Conservation (phyloP, 2,888 invertebrate species). For the Chrysolina oricalcia region DNA sequence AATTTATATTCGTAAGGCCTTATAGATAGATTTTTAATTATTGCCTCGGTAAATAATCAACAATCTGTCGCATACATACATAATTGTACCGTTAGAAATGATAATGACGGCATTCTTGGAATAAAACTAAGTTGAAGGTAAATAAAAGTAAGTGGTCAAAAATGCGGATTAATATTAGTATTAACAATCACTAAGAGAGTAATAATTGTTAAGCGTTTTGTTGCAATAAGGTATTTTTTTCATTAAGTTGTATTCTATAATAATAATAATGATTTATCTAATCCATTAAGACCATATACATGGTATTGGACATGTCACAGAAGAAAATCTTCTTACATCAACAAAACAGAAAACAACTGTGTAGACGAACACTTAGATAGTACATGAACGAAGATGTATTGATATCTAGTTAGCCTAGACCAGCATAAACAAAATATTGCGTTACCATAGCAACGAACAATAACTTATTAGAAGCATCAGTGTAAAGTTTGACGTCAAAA, state of each 20-base stretch:
- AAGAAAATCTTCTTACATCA: too few species aligned
- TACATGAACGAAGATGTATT: too few species aligned
- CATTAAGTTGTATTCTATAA: background rate
- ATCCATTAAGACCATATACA: too few species aligned
- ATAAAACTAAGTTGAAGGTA: conserved; percentile 48
- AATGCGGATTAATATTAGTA: background rate
- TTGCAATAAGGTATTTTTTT: background rate
- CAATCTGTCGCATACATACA: conserved; percentile 50
- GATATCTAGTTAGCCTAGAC: too few species aligned
- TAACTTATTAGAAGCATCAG: too few species aligned
- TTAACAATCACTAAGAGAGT: background rate
- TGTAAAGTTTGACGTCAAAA: too few species aligned
- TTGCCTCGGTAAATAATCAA: conserved; percentile 43
- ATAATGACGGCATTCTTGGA: conserved; percentile 48
- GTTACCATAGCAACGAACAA: too few species aligned
- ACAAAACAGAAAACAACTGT: too few species aligned
- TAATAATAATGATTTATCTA: too few species aligned
- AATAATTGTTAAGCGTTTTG: conserved; percentile 8
- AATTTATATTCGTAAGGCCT: conserved; percentile 49
- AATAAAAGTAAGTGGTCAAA: conserved; percentile 42
- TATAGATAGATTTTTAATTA: conserved; percentile 52
- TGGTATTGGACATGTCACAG: too few species aligned
- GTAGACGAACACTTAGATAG: too few species aligned
- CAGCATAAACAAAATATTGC: too few species aligned
- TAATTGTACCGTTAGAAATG: conserved; percentile 51